Evolutionary conservation across 2,797 vertebrate species (phyloP).

Genomic region (Phataginus tetradactyla): DNA sequence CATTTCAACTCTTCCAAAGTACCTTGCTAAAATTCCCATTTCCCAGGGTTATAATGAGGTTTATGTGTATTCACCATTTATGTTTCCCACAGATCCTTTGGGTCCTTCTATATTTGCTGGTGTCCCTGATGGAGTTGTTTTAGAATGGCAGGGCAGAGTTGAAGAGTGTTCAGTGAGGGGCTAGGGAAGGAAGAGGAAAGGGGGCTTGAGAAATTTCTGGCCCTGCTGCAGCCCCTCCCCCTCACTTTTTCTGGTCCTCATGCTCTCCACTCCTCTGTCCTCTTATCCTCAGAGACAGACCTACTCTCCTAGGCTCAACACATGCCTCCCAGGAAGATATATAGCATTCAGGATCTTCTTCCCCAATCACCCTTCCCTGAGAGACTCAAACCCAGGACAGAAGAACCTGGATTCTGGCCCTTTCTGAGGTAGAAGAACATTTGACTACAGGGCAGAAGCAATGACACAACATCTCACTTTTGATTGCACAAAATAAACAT

Average conservation of each 20-base stretch:
- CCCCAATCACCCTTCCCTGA: not conserved
- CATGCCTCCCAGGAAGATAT: not conserved
- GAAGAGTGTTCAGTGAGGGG: no score
- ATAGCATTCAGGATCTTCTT: not conserved
- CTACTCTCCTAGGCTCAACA: not conserved
- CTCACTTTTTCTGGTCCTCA: not conserved
- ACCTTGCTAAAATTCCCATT: not conserved
- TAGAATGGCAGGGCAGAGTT: not conserved
- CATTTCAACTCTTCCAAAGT: not conserved
- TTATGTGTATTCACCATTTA: not conserved
- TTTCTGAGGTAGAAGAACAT: not conserved
- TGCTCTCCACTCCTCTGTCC: not conserved
- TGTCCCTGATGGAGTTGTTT: not conserved
- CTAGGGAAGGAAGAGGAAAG: not conserved
- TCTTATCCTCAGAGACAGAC: not conserved
- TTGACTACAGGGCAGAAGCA: not conserved
- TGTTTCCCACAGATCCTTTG: not conserved
- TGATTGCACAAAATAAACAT: not conserved
- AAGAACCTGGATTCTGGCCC: not conserved
- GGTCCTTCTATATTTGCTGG: not conserved
- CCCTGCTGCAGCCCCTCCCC: not conserved
- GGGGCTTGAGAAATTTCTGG: not conserved
- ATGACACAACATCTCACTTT: not conserved
- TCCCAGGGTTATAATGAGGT: not conserved
- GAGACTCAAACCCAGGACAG: not conserved